phyloP scores from a whole-genome alignment of 1,140 invertebrate genomes.

The Hyposmocoma kahamanoa region DNA sequence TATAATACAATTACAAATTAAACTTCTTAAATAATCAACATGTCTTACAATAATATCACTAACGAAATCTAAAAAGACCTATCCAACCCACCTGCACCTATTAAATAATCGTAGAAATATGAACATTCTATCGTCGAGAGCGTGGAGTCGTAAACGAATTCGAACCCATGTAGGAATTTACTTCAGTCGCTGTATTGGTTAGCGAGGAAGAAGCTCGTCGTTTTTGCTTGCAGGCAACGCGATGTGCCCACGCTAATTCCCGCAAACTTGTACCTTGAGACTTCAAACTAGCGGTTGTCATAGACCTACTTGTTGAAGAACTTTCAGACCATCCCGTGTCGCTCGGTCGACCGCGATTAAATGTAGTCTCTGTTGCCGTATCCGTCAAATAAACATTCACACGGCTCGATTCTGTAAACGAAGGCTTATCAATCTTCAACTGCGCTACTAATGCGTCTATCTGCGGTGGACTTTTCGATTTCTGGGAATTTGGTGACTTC shows the following conservation, averaged over 20 bases:
- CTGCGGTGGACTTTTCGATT: slow-evolving; percentile 45
- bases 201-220: too few relatives aligned
- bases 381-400: too few relatives aligned
- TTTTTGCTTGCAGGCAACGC: slow-evolving; percentile 39
- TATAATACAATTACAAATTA: too few relatives aligned
- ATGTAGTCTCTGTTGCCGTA: too few relatives aligned
- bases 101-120: slow-evolving; percentile 11
- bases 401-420: slow-evolving; percentile 12
- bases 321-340: slow-evolving; percentile 35
- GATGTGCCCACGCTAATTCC: slow-evolving; percentile 45
- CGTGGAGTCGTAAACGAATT: slow-evolving; percentile 41
- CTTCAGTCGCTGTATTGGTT: too few relatives aligned
- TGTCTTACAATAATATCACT: slow-evolving; percentile 20
- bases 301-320: slow-evolving; percentile 26
- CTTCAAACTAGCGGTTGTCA: slow-evolving; percentile 25
- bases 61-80: slow-evolving; percentile 17
- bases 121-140: slow-evolving; percentile 17
- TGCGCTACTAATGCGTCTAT: slow-evolving; percentile 47
- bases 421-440: slow-evolving; percentile 29
- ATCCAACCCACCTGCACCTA: slow-evolving; percentile 5
- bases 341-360: slow-evolving; percentile 8
- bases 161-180: too few relatives aligned
- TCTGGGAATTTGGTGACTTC: not conserved
- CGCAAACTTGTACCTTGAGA: slow-evolving; percentile 31
- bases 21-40: slow-evolving; percentile 26